phyloP scores from a whole-genome alignment of 2,888 invertebrate genomes.

The Syrista parreyssii region DNA sequence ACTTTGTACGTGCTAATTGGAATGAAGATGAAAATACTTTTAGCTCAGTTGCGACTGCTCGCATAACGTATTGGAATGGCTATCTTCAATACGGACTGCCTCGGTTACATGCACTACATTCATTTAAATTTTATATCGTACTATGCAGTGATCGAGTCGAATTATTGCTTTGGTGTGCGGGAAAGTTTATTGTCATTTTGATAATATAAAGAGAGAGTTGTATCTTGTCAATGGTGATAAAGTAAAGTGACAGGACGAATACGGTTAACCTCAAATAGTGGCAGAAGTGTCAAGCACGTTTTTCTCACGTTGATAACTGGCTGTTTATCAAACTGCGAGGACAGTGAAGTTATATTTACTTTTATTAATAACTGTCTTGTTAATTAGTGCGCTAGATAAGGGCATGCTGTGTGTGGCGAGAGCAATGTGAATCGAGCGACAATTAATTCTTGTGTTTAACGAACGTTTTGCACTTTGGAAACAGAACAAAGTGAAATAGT shows the following conservation, averaged over 20 bases:
- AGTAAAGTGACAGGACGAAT: neutral
- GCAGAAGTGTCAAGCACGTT: conserved; percentile 34
- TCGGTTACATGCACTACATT: neutral
- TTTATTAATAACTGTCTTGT: too few relatives aligned
- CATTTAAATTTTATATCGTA: neutral
- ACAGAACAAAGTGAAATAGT: conserved; percentile 61
- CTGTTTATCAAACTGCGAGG: too few relatives aligned
- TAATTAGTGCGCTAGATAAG: neutral
- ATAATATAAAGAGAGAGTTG: neutral
- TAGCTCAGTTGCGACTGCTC: neutral
- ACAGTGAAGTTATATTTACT: too few relatives aligned
- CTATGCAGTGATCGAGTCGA: neutral
- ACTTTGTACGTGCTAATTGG: too few relatives aligned
- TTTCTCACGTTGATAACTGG: conserved; percentile 2
- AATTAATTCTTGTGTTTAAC: conserved; percentile 39
- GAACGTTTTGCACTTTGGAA: conserved; percentile 54
- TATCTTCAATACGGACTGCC: neutral
- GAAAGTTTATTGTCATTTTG: neutral
- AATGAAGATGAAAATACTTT: too few relatives aligned
- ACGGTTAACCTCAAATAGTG: conserved; percentile 37
- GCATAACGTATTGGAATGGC: conserved; percentile 19
- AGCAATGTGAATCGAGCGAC: conserved; percentile 2
- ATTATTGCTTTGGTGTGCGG: neutral
- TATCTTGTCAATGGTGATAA: neutral
- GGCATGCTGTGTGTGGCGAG: conserved; percentile 44